These are phyloP conservation scores for Manis javanica DNA, from an alignment of 2,797 vertebrate species.

Conservation along the genomic window DNA sequence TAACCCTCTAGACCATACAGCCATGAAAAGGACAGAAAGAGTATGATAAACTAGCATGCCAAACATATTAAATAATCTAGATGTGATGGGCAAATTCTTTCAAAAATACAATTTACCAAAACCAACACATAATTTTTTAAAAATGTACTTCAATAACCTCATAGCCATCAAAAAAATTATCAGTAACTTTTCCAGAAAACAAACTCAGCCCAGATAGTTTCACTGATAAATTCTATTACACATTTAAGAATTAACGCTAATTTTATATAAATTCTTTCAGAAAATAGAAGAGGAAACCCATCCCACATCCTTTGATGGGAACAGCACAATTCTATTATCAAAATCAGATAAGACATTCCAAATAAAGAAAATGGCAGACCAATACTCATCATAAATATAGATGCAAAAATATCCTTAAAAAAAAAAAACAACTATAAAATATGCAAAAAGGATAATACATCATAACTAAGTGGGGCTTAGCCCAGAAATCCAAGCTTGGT, in stretches of 20 bases:
- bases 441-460: neutral
- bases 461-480: neutral
- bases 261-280: neutral
- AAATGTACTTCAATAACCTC: neutral
- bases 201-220: neutral
- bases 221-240: neutral
- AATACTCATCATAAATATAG: neutral
- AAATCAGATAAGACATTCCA: neutral
- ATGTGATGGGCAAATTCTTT: neutral
- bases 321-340: neutral
- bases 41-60: neutral
- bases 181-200: neutral
- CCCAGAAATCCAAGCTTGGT: neutral
- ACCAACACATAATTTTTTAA: neutral
- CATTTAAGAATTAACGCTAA: neutral
- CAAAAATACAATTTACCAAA: neutral
- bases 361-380: neutral
- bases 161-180: neutral
- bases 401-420: neutral
- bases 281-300: neutral
- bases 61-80: neutral
- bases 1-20: neutral
- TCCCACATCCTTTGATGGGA: neutral
- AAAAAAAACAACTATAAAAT: neutral
- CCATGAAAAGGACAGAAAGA: neutral